Percentiles rank a stretch among this genome's conserved stretches.
These are phyloP conservation scores for Tetrax tetrax DNA, from an alignment of 2,113 vertebrate species.

Conservation along the genomic window DNA sequence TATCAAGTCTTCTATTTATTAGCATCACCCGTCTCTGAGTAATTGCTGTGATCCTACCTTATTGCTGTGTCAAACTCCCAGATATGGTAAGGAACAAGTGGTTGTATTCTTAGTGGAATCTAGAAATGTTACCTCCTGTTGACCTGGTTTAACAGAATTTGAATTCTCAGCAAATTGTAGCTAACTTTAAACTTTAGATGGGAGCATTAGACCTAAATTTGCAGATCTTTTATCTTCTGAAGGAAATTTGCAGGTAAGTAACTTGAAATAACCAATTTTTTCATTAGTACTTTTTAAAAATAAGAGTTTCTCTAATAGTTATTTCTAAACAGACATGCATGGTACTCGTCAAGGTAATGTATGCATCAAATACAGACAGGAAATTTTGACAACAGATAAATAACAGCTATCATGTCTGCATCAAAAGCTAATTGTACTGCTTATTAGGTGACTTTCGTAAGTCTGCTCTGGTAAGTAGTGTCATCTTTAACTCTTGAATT, in stretches of 20 bases:
- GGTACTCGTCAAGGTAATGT: conserved; percentile 1
- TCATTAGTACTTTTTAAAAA: background rate
- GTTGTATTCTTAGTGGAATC: background rate
- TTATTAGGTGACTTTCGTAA: conserved; percentile 45
- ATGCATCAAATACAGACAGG: background rate
- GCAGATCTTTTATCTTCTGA: background rate
- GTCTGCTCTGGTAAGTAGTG: conserved; percentile 73
- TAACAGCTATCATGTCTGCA: background rate
- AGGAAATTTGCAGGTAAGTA: conserved; percentile 15
- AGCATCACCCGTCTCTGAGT: background rate
- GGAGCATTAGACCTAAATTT: conserved; percentile 7
- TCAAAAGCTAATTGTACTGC: conserved; percentile 28
- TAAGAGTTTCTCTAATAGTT: background rate
- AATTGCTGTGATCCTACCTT: background rate
- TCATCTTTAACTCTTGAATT: conserved; percentile 38
- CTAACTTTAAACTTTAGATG: background rate
- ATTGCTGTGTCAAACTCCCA: background rate
- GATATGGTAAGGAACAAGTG: background rate
- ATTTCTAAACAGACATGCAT: background rate
- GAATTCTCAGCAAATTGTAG: background rate
- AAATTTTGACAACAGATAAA: background rate
- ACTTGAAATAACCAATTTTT: background rate
- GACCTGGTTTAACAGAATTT: conserved; percentile 8
- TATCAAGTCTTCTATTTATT: background rate
- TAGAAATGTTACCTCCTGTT: background rate